Conservation (phyloP, 2,797 vertebrate genomes). For the Intellagama lesueurii region DNA sequence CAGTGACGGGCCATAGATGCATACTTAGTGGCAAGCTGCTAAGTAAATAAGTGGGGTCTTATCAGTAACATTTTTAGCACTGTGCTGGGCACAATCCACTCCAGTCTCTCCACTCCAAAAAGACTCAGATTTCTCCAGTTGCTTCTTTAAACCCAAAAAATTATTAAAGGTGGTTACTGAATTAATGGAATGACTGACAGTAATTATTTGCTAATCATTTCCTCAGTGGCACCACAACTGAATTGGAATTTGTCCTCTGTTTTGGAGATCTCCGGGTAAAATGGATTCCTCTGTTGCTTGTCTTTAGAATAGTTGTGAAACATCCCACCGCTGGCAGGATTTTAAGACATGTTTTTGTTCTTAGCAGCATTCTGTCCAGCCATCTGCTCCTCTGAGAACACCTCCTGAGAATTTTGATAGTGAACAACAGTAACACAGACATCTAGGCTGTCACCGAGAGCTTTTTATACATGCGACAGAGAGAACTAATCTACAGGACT, state of each 20-base stretch:
- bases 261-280: neutral
- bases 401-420: neutral
- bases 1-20: too few species aligned
- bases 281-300: neutral
- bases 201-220: neutral
- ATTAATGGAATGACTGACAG: too few species aligned
- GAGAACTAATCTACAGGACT: slow-evolving; percentile 9
- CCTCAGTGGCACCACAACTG: neutral
- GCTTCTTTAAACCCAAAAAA: too few species aligned
- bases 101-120: neutral
- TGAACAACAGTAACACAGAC: neutral
- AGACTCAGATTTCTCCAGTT: neutral
- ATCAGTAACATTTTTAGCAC: neutral
- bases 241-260: neutral
- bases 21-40: neutral
- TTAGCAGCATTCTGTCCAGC: slow-evolving; percentile 1
- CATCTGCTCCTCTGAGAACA: slow-evolving; percentile 1
- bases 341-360: slow-evolving; percentile 2
- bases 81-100: neutral
- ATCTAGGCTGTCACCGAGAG: neutral
- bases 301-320: neutral
- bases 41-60: neutral
- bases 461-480: slow-evolving; percentile 12
- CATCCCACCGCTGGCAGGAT: neutral
- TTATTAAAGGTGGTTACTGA: too few species aligned